phyloP scores from a whole-genome alignment of 2,888 invertebrate species.

The Drosophila maculinotata region DNA sequence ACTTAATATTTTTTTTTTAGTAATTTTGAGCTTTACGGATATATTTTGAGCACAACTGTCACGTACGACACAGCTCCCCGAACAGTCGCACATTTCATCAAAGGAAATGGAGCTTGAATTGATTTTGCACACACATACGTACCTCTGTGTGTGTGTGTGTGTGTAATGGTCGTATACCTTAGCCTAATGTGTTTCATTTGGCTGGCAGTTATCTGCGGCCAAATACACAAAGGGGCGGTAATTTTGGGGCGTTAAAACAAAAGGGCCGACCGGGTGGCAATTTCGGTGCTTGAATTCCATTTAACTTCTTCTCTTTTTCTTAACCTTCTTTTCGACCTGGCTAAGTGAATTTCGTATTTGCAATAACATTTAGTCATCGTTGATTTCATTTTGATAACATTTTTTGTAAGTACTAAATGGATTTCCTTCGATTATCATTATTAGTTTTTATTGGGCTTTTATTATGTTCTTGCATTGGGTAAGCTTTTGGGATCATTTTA shows the following conservation, averaged over 20 bases:
- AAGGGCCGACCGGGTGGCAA: slow-evolving; percentile 18
- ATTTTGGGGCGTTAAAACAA: slow-evolving; percentile 52
- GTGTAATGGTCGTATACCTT: slow-evolving; percentile 26
- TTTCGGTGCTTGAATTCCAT: slow-evolving; percentile 18
- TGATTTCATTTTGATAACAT: slow-evolving; percentile 45
- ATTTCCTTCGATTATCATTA: slow-evolving; percentile 23
- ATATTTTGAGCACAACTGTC: slow-evolving; percentile 60
- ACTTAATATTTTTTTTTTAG: slow-evolving; percentile 5
- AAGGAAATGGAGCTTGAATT: slow-evolving; percentile 74
- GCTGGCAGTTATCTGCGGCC: slow-evolving; percentile 63
- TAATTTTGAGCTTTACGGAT: slow-evolving; percentile 2
- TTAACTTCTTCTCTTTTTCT: slow-evolving; percentile 11
- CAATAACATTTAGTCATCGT: slow-evolving; percentile 42
- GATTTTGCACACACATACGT: slow-evolving; percentile 55
- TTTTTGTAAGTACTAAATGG: slow-evolving; percentile 12
- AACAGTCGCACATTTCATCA: slow-evolving; percentile 62
- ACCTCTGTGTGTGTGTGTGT: slow-evolving; percentile 3
- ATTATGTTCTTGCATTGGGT: neutral
- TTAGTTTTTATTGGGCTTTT: slow-evolving; percentile 2
- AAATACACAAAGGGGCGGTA: slow-evolving; percentile 57
- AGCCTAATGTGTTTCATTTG: slow-evolving; percentile 69
- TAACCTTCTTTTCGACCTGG: slow-evolving; percentile 22
- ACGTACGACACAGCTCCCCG: slow-evolving; percentile 50
- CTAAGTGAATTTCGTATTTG: slow-evolving; percentile 63
- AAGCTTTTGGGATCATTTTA: neutral